Conservation (phyloP, 2,113 vertebrate species). For the Micronisus gabar region DNA sequence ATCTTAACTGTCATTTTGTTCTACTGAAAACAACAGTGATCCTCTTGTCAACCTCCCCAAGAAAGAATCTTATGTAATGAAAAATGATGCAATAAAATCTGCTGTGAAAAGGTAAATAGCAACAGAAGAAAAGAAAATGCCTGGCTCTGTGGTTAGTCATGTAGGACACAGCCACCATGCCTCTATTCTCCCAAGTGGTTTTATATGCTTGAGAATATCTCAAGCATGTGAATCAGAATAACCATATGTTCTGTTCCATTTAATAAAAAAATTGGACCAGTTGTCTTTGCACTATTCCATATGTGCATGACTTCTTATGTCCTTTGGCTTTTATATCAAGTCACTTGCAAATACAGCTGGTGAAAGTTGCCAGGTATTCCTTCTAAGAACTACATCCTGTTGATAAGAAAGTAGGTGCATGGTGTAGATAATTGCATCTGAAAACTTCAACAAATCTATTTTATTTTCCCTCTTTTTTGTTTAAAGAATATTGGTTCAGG, state of each 20-base stretch:
- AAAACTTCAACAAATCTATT: background rate
- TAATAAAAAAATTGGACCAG: background rate
- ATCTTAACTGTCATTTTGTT: background rate
- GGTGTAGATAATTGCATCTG: background rate
- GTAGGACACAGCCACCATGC: background rate
- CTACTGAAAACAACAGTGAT: background rate
- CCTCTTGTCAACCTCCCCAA: background rate
- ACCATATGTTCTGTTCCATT: background rate
- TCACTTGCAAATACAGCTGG: background rate
- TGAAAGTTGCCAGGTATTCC: background rate
- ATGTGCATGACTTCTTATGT: background rate
- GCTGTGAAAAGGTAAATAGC: background rate
- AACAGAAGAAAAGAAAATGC: background rate
- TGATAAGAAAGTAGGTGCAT: background rate
- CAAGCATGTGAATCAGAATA: background rate
- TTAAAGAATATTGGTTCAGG: background rate
- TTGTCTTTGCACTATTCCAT: background rate
- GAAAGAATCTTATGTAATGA: background rate
- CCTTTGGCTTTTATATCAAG: background rate
- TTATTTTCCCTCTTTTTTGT: background rate
- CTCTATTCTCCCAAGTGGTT: background rate
- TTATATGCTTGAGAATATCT: background rate
- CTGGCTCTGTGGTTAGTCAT: background rate
- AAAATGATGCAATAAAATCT: background rate
- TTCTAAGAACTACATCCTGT: background rate